A percentile compares a stretch with the other conserved stretches of the same genome.
phyloP scores from a whole-genome alignment of 2,888 invertebrate genomes.

The Brassicogethes aeneus region DNA sequence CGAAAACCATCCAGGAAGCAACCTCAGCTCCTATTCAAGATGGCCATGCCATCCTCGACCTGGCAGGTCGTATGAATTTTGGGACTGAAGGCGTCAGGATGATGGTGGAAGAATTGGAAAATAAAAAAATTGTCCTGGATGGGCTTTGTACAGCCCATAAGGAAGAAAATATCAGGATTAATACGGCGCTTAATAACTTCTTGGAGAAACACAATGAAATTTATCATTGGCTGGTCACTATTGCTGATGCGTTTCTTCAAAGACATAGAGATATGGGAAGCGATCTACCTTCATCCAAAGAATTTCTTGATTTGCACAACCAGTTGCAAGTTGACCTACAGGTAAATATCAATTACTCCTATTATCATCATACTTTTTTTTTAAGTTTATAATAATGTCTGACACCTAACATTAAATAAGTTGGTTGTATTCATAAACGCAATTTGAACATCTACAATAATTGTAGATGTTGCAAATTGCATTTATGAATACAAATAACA shows the following conservation, averaged over 20 bases:
- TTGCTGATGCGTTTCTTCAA: slow-evolving; percentile 63
- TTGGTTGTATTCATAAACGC: too few relatives aligned
- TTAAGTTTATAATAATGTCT: background rate
- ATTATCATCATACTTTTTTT: too few relatives aligned
- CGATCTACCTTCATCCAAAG: slow-evolving; percentile 53
- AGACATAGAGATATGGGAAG: slow-evolving; percentile 69
- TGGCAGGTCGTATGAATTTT: slow-evolving; percentile 52
- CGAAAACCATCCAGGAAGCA: slow-evolving; percentile 56
- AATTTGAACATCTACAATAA: too few relatives aligned
- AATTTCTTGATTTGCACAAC: slow-evolving; percentile 65
- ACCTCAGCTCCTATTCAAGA: slow-evolving; percentile 58
- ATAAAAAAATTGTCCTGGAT: slow-evolving; percentile 56
- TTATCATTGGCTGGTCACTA: slow-evolving; percentile 64
- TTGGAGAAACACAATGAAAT: slow-evolving; percentile 60
- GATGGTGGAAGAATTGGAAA: slow-evolving; percentile 64
- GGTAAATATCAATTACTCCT: too few relatives aligned
- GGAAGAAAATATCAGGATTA: slow-evolving; percentile 60
- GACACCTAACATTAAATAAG: too few relatives aligned
- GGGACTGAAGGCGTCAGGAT: slow-evolving; percentile 59
- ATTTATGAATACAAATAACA: too few relatives aligned
- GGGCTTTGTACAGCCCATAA: slow-evolving; percentile 56
- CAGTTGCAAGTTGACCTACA: slow-evolving; percentile 64
- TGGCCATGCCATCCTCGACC: slow-evolving; percentile 64
- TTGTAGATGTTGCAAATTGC: too few relatives aligned
- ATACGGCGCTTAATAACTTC: slow-evolving; percentile 58